A percentile compares a stretch with the other conserved stretches of the same genome.
These are phyloP conservation scores for Maniola hyperantus DNA, from an alignment of 2,888 invertebrate species.

Conservation along the genomic window DNA sequence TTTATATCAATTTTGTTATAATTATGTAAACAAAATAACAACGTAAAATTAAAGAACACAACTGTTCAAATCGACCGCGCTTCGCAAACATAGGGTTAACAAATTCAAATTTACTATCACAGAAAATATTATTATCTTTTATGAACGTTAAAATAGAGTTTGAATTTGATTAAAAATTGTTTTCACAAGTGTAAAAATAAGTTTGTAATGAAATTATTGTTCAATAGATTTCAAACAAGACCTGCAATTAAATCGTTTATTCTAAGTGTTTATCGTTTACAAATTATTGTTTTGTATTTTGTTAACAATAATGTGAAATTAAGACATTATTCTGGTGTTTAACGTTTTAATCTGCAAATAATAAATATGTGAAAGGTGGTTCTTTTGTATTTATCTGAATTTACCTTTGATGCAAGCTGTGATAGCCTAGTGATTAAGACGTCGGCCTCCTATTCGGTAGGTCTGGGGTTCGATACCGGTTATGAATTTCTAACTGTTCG, in stretches of 20 bases:
- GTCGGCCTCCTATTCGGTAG: too few relatives aligned
- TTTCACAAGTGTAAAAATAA: constrained; percentile 1
- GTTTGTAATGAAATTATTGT: constrained; percentile 30
- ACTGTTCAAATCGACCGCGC: constrained; percentile 55
- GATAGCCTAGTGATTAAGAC: too few relatives aligned
- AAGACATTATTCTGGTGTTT: constrained; percentile 49
- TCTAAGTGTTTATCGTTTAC: constrained; percentile 46
- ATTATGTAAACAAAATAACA: constrained; percentile 45
- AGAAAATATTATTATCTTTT: constrained; percentile 26
- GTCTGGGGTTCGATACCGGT: too few relatives aligned
- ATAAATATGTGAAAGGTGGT: too few relatives aligned
- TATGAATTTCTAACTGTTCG: too few relatives aligned
- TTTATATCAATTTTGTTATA: constrained; percentile 58
- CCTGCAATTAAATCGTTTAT: constrained; percentile 59
- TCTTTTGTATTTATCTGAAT: too few relatives aligned
- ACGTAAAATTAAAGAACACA: constrained; percentile 53
- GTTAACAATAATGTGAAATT: constrained; percentile 60
- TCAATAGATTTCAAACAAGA: constrained; percentile 54
- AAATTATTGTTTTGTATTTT: constrained; percentile 25
- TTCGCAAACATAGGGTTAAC: constrained; percentile 41
- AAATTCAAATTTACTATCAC: background rate
- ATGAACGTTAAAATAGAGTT: constrained; percentile 12
- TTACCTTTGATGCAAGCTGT: too few relatives aligned
- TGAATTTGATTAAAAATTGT: constrained; percentile 28
- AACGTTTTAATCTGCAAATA: constrained; percentile 54